phyloP scores from a whole-genome alignment of 1,140 invertebrate genomes.

The Drosophila baimaii region DNA sequence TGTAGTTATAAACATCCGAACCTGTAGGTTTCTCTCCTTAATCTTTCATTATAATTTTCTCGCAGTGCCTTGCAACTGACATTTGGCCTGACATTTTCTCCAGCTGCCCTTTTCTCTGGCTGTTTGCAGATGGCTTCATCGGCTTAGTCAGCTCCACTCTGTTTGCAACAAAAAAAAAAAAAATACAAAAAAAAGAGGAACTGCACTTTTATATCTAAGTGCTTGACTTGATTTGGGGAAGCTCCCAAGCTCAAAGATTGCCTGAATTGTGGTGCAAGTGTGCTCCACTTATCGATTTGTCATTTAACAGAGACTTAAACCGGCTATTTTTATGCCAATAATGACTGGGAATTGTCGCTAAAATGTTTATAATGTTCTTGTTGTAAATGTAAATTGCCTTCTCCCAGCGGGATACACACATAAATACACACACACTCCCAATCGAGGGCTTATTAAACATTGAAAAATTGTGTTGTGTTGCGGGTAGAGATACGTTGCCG shows the following conservation, averaged over 20 bases:
- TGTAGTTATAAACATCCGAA: neutral
- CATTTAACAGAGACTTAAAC: constrained; percentile 36
- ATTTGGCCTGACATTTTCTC: constrained; percentile 27
- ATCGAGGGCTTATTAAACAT: constrained; percentile 39
- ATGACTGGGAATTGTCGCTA: constrained; percentile 62
- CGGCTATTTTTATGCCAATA: constrained; percentile 55
- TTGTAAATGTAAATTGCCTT: constrained; percentile 62
- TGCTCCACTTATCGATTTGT: constrained; percentile 57
- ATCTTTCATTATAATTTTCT: neutral
- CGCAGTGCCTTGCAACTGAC: constrained; percentile 14
- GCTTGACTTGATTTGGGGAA: constrained; percentile 32
- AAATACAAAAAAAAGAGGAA: constrained; percentile 2
- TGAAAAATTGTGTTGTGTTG: constrained; percentile 33
- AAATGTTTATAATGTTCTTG: constrained; percentile 63
- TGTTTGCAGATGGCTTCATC: constrained; percentile 37
- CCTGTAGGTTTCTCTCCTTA: too few species aligned
- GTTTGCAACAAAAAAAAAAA: constrained; percentile 11
- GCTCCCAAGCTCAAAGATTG: constrained; percentile 10
- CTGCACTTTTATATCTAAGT: constrained; percentile 17
- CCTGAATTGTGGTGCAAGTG: neutral
- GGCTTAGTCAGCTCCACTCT: constrained; percentile 50
- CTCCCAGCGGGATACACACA: too few species aligned
- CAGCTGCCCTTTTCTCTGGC: constrained; percentile 8
- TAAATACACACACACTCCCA: constrained; percentile 4
- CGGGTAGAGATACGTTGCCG: constrained; percentile 34